Base-by-base conservation (phyloP, 2,888 invertebrate species). In the Chloromyia formosa region DNA sequence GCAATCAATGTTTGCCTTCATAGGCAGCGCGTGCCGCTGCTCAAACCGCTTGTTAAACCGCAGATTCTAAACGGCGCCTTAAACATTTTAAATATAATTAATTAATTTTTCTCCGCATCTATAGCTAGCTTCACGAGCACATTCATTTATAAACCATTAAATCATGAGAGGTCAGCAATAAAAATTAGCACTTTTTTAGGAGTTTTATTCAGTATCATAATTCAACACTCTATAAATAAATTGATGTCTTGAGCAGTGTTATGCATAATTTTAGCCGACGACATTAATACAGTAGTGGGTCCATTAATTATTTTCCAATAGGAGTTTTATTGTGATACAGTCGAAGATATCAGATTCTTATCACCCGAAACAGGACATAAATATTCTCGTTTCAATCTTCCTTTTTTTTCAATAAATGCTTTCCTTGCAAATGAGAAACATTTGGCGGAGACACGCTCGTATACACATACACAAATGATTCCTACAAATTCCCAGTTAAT, bases 101-200 rank as follows among this genome's bases (percentile, higher is more conserved):
- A 35, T 49, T 49, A 3, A 49, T 3, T 49, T 49, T 56, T 20
- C 56, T 56, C 56, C 16, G 3, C 20, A 56, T 16, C 56, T 56
- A n/a, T 12, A 7, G 5, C 16, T n/a, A 12, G 7, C 12, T 54
- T 16, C 10, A 18, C 12, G 9, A 18, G 7, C 3, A 10, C 20
- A 12, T 10, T 22, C 45, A 23, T 53, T 69, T 69, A 69, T 69
- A 27, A 27, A n/a, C 53, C 23, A 69, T 69, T 69, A 69, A 69
- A 53, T 69, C 54, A 54, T 69, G 23, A 69, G 66, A 45, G 54
- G 23, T 69, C 27, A 54, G 16, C 68, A 69, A 54, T 69, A 69
- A 69, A 69, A 69, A 12, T 20, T 35, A 40, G 35, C 12, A n/a
- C 7, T 35, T 35, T 35, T 35, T 35, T 7, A 35, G 2, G 2